A percentile compares a stretch with the other conserved stretches of the same genome.
Conservation (phyloP, 2,797 vertebrate species). For the Chaetophractus vellerosus region DNA sequence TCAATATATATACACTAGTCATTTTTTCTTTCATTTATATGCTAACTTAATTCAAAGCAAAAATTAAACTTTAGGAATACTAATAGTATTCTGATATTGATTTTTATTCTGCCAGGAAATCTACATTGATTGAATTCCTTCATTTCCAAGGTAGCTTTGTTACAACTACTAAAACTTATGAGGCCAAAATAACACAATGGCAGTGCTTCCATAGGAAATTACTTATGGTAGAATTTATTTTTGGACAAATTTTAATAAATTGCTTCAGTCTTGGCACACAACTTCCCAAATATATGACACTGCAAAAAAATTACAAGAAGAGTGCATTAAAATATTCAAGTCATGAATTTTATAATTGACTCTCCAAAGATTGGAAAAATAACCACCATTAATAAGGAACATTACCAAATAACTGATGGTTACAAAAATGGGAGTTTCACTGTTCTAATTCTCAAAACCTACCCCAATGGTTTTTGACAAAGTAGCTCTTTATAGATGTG, state of each 20-base stretch:
- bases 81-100: background rate
- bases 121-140: slow-evolving; percentile 3
- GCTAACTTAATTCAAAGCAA: slow-evolving; percentile 48
- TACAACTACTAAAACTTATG: background rate
- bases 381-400: background rate
- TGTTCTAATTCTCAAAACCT: background rate
- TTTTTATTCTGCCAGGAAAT: slow-evolving; percentile 50
- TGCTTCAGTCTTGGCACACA: background rate
- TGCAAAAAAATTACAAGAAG: background rate
- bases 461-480: background rate
- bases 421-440: slow-evolving; percentile 13
- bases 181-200: background rate
- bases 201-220: slow-evolving; percentile 10
- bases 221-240: slow-evolving; percentile 42
- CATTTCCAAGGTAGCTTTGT: slow-evolving; percentile 5
- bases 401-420: background rate
- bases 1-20: background rate
- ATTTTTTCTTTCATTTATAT: background rate
- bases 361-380: slow-evolving; percentile 30
- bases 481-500: background rate
- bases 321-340: slow-evolving; percentile 63
- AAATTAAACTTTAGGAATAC: slow-evolving; percentile 47
- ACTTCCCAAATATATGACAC: slow-evolving; percentile 31
- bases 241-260: slow-evolving; percentile 59
- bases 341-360: background rate